A percentile compares a stretch with the other conserved stretches of the same genome.
These are phyloP conservation scores for Calameuta idolon DNA, from an alignment of 2,888 invertebrate species.

Conservation along the genomic window DNA sequence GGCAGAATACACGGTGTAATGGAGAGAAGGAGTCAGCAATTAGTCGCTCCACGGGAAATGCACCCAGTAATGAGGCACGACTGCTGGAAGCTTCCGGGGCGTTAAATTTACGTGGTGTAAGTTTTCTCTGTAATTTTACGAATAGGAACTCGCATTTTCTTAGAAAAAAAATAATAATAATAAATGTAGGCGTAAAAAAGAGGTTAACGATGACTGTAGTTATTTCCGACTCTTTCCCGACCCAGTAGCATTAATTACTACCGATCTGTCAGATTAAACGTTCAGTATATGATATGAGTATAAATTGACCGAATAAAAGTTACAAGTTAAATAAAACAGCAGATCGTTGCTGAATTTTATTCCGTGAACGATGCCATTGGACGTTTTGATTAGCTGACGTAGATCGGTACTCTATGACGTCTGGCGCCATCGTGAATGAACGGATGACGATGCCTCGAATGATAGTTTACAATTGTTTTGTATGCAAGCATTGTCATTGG, in stretches of 20 bases:
- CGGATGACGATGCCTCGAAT: conserved; percentile 24
- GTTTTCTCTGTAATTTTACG: conserved; percentile 25
- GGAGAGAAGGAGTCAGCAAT: conserved; percentile 40
- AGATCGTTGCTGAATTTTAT: background rate
- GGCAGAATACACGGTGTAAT: conserved; percentile 14
- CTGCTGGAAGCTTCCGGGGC: conserved; percentile 45
- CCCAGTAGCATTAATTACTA: background rate
- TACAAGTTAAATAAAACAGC: background rate
- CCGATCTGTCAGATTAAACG: background rate
- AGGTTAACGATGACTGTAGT: background rate
- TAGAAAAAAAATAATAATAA: background rate
- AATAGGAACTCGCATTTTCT: background rate
- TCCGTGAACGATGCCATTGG: conserved; percentile 13
- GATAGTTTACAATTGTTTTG: conserved; percentile 29
- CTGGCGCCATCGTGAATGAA: conserved; percentile 32
- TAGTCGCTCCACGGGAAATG: conserved; percentile 52
- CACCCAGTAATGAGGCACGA: conserved; percentile 47
- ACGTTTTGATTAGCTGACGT: conserved; percentile 16
- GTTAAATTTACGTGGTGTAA: conserved; percentile 21
- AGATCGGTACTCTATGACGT: conserved; percentile 18
- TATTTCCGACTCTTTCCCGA: background rate
- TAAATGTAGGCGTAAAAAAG: background rate
- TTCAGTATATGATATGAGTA: background rate
- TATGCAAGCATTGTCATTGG: conserved; percentile 17
- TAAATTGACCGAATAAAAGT: background rate